A percentile compares a stretch with the other conserved stretches of the same genome.
Conservation (phyloP, 2,797 vertebrate species). For the Sparus aurata region DNA sequence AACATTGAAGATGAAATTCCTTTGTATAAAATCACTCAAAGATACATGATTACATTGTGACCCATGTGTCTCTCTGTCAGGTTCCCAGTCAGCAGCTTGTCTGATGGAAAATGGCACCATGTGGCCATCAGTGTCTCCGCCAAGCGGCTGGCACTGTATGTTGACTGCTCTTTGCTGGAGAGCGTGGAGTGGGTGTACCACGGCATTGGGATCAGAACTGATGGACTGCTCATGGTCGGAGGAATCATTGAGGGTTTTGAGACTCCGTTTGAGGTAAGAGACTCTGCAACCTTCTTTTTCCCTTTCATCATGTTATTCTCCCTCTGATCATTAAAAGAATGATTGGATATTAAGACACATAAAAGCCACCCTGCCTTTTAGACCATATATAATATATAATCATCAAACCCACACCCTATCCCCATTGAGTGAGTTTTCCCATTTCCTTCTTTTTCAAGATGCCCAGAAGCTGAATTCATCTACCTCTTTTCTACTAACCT, state of each 20-base stretch:
- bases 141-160: constrained; percentile 83
- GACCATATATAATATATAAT: neutral
- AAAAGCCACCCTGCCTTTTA: neutral
- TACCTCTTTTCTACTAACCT: neutral
- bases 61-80: constrained; percentile 69
- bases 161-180: constrained; percentile 91
- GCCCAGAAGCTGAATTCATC: neutral
- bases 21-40: neutral
- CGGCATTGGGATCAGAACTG: constrained; percentile 83
- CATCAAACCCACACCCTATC: neutral
- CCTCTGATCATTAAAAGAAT: constrained; percentile 20
- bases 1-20: neutral
- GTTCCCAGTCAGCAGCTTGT: constrained; percentile 87
- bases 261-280: constrained; percentile 90
- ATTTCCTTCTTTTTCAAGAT: neutral
- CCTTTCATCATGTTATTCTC: neutral
- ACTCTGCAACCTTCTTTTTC: neutral
- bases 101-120: constrained; percentile 89
- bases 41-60: constrained; percentile 10
- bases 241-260: constrained; percentile 88
- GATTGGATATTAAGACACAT: neutral
- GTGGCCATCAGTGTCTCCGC: constrained; percentile 87
- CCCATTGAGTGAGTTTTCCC: neutral
- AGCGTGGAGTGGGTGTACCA: constrained; percentile 88
- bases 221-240: constrained; percentile 89